Conservation (phyloP, 1,140 invertebrate genomes). For the Bombus superbus region DNA sequence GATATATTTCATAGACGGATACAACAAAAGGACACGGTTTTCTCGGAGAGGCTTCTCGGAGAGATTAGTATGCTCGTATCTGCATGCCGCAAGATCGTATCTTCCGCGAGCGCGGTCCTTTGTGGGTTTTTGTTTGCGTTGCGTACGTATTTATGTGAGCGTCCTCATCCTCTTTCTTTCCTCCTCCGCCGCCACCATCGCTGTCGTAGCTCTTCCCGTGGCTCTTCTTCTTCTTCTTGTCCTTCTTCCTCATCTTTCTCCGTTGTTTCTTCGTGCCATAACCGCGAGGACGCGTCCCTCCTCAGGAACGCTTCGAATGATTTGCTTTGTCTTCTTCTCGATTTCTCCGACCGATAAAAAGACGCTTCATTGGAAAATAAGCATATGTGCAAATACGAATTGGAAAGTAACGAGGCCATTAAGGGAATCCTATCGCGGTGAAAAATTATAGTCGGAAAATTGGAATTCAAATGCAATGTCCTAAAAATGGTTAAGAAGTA, state of each 20-base stretch:
- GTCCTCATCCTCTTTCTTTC: slow-evolving; percentile 70
- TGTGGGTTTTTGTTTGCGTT: slow-evolving; percentile 79
- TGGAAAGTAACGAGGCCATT: too few relatives aligned
- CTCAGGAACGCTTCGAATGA: slow-evolving; percentile 32
- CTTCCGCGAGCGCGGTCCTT: slow-evolving; percentile 78
- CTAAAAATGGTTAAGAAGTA: background rate
- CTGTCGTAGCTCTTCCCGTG: slow-evolving; percentile 33
- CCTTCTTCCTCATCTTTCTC: slow-evolving; percentile 25
- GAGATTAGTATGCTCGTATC: slow-evolving; percentile 82
- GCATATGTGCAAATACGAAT: too few relatives aligned
- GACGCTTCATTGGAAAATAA: too few relatives aligned
- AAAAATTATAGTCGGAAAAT: too few relatives aligned
- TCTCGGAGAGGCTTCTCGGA: slow-evolving; percentile 56
- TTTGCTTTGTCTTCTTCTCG: slow-evolving; percentile 35
- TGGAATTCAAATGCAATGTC: background rate
- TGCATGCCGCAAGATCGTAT: slow-evolving; percentile 82
- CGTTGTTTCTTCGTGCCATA: background rate
- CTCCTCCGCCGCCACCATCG: slow-evolving; percentile 29
- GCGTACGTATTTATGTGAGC: slow-evolving; percentile 80
- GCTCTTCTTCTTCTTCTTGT: slow-evolving; percentile 20
- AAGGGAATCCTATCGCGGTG: too few relatives aligned
- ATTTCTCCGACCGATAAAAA: too few relatives aligned
- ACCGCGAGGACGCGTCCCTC: too few relatives aligned
- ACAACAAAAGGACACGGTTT: slow-evolving; percentile 66
- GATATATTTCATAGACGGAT: slow-evolving; percentile 69